Evolutionary conservation across 2,888 invertebrate species (phyloP).

Genomic region (Ceriagrion tenellum): DNA sequence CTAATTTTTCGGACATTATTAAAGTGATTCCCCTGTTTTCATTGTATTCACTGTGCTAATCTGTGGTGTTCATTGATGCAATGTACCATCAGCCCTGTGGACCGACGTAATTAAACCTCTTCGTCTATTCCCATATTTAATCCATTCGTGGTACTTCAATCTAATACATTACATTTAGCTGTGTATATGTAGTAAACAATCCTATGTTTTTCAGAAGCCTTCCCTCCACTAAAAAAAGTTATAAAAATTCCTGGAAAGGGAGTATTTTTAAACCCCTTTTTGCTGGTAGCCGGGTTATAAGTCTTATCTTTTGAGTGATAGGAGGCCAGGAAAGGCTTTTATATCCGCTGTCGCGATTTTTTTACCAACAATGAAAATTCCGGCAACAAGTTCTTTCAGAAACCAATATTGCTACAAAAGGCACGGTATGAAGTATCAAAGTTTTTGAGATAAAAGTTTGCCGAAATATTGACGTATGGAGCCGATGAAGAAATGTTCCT

Average conservation of each 20-base stretch:
- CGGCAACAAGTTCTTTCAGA: not conserved
- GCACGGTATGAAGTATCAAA: not conserved
- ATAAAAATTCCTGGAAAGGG: not conserved
- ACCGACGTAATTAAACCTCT: no score
- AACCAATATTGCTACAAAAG: not conserved
- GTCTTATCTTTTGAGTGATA: constrained; percentile 3
- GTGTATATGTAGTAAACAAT: no score
- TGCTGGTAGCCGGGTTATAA: not conserved
- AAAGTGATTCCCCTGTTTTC: no score
- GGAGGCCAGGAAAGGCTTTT: not conserved
- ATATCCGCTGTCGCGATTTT: not conserved
- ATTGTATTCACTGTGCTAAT: no score
- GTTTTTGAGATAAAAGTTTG: constrained; percentile 6
- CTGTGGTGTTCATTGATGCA: no score
- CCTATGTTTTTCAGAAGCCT: not conserved
- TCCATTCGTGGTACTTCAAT: no score
- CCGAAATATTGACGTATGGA: constrained; percentile 19
- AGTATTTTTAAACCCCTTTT: not conserved
- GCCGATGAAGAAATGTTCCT: not conserved
- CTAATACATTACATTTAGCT: no score
- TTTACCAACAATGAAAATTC: not conserved
- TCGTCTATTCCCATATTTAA: no score
- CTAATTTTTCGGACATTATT: no score
- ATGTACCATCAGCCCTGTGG: no score
- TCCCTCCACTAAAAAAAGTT: not conserved